A percentile compares a stretch with the other conserved stretches of the same genome.
Conservation (phyloP, 2,888 invertebrate species). For the Neoitamus cyanurus region DNA sequence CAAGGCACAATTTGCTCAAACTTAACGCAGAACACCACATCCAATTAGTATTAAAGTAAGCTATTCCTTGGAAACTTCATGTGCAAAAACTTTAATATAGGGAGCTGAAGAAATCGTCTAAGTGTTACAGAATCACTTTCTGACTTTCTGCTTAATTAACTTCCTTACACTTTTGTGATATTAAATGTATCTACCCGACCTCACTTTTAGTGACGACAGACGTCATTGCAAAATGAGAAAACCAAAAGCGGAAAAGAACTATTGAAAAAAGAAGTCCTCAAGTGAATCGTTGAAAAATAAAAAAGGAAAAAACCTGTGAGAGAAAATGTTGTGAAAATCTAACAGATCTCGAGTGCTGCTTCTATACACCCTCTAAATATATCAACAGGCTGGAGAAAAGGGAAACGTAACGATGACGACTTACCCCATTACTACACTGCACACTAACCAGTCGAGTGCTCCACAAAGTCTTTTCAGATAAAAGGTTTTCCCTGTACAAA, state of each 20-base stretch:
- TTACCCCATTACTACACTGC: background rate
- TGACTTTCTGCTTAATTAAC: background rate
- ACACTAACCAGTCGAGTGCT: background rate
- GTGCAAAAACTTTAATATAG: background rate
- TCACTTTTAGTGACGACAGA: background rate
- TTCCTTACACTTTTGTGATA: background rate
- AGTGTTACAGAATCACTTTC: background rate
- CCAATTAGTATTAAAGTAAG: background rate
- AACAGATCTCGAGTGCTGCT: background rate
- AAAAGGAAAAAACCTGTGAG: background rate
- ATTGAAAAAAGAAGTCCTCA: background rate
- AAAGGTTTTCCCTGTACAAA: conserved; percentile 26
- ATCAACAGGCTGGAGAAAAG: background rate
- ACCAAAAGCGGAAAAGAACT: background rate
- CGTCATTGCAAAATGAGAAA: background rate
- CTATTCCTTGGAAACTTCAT: background rate
- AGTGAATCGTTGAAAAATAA: background rate
- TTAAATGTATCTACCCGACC: background rate
- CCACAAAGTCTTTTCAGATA: conserved; percentile 16
- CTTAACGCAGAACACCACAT: too few species aligned
- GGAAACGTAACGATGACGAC: background rate
- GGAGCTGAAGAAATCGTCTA: background rate
- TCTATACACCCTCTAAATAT: background rate
- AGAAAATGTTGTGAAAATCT: background rate
- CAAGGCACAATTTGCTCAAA: too few species aligned